Percentiles rank a stretch among this genome's conserved stretches.
phyloP scores from a whole-genome alignment of 2,888 invertebrate genomes.

The Apomyelois bistriatella region DNA sequence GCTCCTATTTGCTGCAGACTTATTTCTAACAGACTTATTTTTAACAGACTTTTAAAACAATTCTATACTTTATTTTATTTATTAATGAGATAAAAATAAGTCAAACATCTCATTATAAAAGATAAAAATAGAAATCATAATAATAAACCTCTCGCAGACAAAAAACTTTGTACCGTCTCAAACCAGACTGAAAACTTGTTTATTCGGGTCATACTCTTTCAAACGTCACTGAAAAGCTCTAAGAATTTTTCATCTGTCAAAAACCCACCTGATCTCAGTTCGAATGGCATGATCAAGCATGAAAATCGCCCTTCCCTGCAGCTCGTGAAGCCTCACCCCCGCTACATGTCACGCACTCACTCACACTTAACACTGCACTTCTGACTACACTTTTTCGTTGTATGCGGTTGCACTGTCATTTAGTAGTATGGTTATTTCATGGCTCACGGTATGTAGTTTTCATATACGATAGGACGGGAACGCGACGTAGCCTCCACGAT shows the following conservation, averaged over 20 bases:
- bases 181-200: too few relatives aligned
- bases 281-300: constrained; percentile 73
- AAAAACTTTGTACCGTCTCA: neutral
- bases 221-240: constrained; percentile 14
- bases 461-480: constrained; percentile 41
- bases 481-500: constrained; percentile 57
- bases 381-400: constrained; percentile 39
- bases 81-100: too few relatives aligned
- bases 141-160: too few relatives aligned
- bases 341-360: constrained; percentile 53
- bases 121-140: neutral
- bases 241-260: constrained; percentile 20
- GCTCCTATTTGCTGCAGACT: neutral
- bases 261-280: constrained; percentile 72
- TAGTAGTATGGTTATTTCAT: constrained; percentile 44
- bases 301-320: constrained; percentile 61
- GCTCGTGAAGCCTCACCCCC: constrained; percentile 35
- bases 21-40: neutral
- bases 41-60: too few relatives aligned
- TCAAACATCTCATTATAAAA: too few relatives aligned
- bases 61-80: too few relatives aligned
- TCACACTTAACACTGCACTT: constrained; percentile 46
- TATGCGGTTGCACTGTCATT: constrained; percentile 32
- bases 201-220: neutral
- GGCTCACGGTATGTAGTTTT: constrained; percentile 42